Conservation (phyloP, 2,888 invertebrate genomes). For the Acanthacorydalis orientalis region DNA sequence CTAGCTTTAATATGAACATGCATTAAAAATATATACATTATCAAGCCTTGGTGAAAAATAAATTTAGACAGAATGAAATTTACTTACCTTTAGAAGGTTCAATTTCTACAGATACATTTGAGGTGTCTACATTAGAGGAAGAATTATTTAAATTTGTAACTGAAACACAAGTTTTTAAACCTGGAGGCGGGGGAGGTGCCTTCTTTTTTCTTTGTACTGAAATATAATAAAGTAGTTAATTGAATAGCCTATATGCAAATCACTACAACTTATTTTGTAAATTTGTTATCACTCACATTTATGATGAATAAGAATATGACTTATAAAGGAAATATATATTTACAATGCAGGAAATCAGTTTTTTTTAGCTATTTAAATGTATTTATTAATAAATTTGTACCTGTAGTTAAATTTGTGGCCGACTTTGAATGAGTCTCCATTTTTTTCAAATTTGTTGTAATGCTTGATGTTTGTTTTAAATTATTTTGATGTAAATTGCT, state of each 20-base stretch:
- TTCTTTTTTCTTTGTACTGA: constrained; percentile 38
- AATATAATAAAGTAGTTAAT: constrained; percentile 10
- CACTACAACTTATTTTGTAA: not conserved
- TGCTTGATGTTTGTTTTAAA: constrained; percentile 15
- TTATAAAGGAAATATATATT: constrained; percentile 3
- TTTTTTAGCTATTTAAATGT: no score
- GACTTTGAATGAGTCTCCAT: constrained; percentile 25
- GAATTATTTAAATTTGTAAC: constrained; percentile 13
- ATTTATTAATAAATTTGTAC: constrained; percentile 15
- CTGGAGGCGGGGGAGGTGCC: constrained; percentile 34
- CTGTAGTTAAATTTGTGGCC: constrained; percentile 23
- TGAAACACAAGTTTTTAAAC: constrained; percentile 18
- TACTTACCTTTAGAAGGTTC: no score
- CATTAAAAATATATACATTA: no score
- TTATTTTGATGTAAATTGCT: not conserved
- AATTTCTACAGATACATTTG: no score
- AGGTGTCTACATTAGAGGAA: not conserved
- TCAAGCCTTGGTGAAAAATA: no score
- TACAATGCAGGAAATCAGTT: no score
- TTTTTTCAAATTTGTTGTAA: constrained; percentile 22
- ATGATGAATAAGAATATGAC: not conserved
- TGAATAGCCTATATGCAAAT: not conserved
- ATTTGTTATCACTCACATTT: not conserved
- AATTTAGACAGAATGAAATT: no score
- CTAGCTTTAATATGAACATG: no score